Conservation (phyloP, 2,113 vertebrate genomes). For the Strigops habroptila region DNA sequence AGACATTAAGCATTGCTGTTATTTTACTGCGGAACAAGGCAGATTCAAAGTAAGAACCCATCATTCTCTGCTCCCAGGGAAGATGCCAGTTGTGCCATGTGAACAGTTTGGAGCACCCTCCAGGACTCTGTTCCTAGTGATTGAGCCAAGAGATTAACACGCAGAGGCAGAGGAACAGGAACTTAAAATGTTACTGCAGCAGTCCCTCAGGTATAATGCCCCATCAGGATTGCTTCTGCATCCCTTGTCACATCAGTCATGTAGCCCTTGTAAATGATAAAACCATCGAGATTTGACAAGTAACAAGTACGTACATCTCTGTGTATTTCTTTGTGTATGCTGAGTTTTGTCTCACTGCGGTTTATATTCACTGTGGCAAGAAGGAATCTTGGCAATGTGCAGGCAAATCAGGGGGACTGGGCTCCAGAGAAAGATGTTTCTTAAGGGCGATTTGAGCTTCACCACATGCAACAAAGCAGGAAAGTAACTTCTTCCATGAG, state of each 20-base stretch:
- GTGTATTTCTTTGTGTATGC: neutral
- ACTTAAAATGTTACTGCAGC: neutral
- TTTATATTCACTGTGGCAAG: neutral
- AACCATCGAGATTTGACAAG: neutral
- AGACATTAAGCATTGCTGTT: neutral
- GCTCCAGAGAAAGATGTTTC: neutral
- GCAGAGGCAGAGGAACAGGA: neutral
- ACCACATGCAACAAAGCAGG: fast-evolving
- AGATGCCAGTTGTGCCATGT: neutral
- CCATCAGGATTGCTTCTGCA: neutral
- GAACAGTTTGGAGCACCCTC: neutral
- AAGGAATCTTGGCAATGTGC: neutral
- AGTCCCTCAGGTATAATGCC: neutral
- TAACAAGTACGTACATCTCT: neutral
- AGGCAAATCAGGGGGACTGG: neutral
- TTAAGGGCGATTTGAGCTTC: neutral
- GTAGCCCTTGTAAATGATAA: neutral
- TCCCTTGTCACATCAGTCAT: neutral
- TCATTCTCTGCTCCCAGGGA: neutral
- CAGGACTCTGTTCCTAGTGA: neutral
- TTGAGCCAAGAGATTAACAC: neutral
- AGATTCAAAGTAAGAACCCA: neutral
- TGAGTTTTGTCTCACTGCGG: neutral
- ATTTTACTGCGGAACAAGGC: neutral
- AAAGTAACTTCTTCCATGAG: neutral